Evolutionary conservation across 2,888 invertebrate species (phyloP), one percentile per base, ranked within the genome.

Genomic region (Mesoligia furuncula): DNA sequence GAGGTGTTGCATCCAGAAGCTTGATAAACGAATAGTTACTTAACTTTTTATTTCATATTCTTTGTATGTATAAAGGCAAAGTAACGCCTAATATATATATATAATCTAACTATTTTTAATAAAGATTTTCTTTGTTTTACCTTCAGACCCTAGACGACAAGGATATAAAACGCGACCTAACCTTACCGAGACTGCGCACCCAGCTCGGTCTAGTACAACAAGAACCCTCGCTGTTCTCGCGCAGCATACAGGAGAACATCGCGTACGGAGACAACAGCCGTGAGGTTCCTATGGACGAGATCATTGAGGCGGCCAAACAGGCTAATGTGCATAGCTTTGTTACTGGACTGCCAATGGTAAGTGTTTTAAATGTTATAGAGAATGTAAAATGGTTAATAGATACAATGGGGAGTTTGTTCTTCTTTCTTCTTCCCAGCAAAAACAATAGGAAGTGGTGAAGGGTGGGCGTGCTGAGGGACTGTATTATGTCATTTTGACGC

Each of bases 191-290:
- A 85, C 94, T 98, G 54, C 97, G 99, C 69, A 95, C 97, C 20
- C 98, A 98, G 91, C 95, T 99, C 74, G 98, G 98, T 0, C 97
- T 99, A 42, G 98, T 99, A 15, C 98, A 98, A 24, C 99, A 99
- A 94, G 99, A 99, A 91, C 99, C 98, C 0, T 97, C 98, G 8
- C 97, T 99, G 51, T 99, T 99, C 95, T 98, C 98, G 90, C 97
- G 98, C 77, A 98, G 97, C 74, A 98, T 99, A 72, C 97, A 97
- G 0, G 98, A 99, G 89, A 99, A 99, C 94, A 99, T 99, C 90
- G 98, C 98, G 0, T 99, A 99, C 93, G 99, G 99, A 1, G 98
- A 98, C 92, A 98, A 97, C 91, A 93, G 94, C 48, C 95, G 98
- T 1, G 91, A 92, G 9, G 97, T 98, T 51, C 90, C 97, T 27